Evolutionary conservation across 2,888 invertebrate genomes (phyloP), one percentile per base, ranked within the genome.

Genomic region (Plutella xylostella): DNA sequence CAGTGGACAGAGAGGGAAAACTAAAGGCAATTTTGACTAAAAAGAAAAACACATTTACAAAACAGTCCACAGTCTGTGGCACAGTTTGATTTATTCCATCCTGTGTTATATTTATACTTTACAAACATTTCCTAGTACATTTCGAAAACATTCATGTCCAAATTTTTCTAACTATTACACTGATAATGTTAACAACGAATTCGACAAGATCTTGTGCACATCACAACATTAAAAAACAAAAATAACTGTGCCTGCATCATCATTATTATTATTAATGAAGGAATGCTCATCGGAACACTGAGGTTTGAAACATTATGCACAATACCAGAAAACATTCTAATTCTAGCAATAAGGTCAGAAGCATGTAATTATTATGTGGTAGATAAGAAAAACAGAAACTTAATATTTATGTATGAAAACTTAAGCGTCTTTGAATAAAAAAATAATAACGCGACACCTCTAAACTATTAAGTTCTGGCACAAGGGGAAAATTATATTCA

Each of bases 51-150:
- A 31, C 22, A 45, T 38, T 47, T 54, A 69, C 67, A 77, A 79
- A 77, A 72, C 73, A 70, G 72, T 60, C 74, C 77, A 77, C 76
- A 70, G 59, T 56, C 14, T 60, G 76, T 73, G 77, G 76, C 66
- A 69, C 64, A 72, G 70, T 73, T 71, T 65, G 72, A 75, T 82
- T 82, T 80, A 80, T 78, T 80, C 59, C 58, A 62, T 69, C 66
- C 68, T 67, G 67, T 65, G 60, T 69, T 68, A 70, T 63, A 61
- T 63, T 61, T 65, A 61, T 55, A 44, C 33, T 61, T 61, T 67
- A 71, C 65, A 74, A 60, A 52, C 49, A 55, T 65, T 57, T 63
- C 61, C 55, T 54, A 56, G 48, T 45, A 53, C 46, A 43, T 37
- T 45, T 46, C 47, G 39, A 39, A 44, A 35, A 39, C 21, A 34